Evolutionary conservation across 2,888 invertebrate genomes (phyloP).

Genomic region (Macaria notata): DNA sequence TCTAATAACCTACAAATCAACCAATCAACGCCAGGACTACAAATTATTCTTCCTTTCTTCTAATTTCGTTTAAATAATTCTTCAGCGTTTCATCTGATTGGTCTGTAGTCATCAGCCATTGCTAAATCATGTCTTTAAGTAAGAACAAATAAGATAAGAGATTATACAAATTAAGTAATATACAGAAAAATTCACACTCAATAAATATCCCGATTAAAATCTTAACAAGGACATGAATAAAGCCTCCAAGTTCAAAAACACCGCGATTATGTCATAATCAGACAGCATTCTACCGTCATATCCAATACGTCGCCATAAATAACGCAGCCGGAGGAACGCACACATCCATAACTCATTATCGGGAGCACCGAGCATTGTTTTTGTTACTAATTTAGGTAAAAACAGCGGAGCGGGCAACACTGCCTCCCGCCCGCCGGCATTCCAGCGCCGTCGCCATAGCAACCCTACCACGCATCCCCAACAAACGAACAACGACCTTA

Average conservation of each 20-base stretch:
- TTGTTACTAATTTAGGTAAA: constrained; percentile 68
- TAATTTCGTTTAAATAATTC: no score
- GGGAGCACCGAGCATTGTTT: constrained; percentile 43
- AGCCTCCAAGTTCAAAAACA: constrained; percentile 1
- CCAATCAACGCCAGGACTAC: no score
- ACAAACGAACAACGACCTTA: constrained; percentile 69
- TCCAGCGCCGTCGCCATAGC: constrained; percentile 82
- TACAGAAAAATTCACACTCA: no score
- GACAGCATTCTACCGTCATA: constrained; percentile 8
- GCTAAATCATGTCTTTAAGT: no score
- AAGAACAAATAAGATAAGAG: no score
- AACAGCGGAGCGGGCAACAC: constrained; percentile 64
- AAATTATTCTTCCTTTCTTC: no score
- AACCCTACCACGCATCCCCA: constrained; percentile 61
- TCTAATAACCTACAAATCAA: no score
- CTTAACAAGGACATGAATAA: background rate
- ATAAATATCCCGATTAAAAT: background rate
- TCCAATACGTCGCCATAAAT: constrained; percentile 21
- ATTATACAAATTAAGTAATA: no score
- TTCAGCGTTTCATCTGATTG: no score
- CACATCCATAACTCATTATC: constrained; percentile 49
- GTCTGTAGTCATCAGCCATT: no score
- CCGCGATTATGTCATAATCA: constrained; percentile 17
- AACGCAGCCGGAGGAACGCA: constrained; percentile 16
- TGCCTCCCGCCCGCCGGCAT: constrained; percentile 56